Conservation (phyloP, 2,888 invertebrate species). For the Pristionchus exspectatus region DNA sequence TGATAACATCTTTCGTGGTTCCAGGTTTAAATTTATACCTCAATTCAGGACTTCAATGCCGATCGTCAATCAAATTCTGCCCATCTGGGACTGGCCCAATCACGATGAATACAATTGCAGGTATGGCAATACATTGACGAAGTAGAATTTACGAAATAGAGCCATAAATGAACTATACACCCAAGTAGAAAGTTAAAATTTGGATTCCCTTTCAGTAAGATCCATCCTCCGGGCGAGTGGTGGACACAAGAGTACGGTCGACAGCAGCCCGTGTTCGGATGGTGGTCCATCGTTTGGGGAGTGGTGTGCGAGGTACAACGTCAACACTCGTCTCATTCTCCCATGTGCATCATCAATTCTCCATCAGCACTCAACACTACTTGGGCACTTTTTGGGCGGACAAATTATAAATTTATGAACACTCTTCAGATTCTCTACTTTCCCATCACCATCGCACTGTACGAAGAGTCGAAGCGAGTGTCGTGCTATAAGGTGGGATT, state of each 20-base stretch:
- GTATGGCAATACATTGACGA: background rate
- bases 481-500: constrained; percentile 41
- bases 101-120: constrained; percentile 43
- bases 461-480: constrained; percentile 29
- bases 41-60: background rate
- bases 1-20: no score
- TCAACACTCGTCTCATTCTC: no score
- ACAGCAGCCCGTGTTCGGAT: constrained; percentile 1
- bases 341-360: no score
- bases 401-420: background rate
- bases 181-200: no score
- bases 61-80: constrained; percentile 33
- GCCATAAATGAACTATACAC: no score
- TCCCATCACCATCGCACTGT: constrained; percentile 7
- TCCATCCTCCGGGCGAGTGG: constrained; percentile 42
- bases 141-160: no score
- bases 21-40: no score
- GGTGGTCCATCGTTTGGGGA: constrained; percentile 11
- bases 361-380: no score
- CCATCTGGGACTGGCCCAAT: constrained; percentile 27
- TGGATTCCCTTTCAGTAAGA: background rate
- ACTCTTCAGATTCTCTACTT: constrained; percentile 1
- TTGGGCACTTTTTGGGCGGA: no score
- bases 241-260: background rate
- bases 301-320: constrained; percentile 13